These are phyloP conservation scores for Eledone cirrhosa DNA, from an alignment of 2,888 invertebrate genomes.

Conservation along the genomic window DNA sequence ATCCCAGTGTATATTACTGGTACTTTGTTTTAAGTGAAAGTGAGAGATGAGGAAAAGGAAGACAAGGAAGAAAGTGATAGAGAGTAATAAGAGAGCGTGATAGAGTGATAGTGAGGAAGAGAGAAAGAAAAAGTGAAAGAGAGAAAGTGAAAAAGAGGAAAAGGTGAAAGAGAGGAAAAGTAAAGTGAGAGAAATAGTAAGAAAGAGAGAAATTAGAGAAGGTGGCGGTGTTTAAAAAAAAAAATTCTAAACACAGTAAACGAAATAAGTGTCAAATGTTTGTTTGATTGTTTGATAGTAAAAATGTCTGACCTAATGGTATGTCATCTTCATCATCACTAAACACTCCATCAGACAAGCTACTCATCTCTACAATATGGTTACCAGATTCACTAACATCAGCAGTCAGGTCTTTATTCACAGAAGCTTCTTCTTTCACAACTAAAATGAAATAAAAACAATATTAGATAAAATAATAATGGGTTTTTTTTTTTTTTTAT, in stretches of 20 bases:
- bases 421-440: conserved; percentile 47
- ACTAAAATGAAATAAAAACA: conserved; percentile 30
- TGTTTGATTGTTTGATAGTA: too few species aligned
- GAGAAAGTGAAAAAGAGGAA: neutral
- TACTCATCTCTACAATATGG: conserved; percentile 64
- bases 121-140: neutral
- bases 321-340: conserved; percentile 84
- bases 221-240: too few species aligned
- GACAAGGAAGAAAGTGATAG: neutral
- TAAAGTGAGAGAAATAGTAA: too few species aligned
- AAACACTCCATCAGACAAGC: conserved; percentile 77
- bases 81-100: neutral
- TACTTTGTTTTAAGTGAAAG: too few species aligned
- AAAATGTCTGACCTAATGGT: conserved; percentile 50
- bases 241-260: too few species aligned
- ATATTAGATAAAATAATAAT: too few species aligned
- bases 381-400: conserved; percentile 45
- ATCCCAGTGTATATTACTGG: too few species aligned
- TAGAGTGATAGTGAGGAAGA: neutral
- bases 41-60: neutral
- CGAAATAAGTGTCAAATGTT: too few species aligned
- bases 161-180: too few species aligned
- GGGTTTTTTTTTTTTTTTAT: too few species aligned
- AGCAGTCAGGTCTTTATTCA: conserved; percentile 48
- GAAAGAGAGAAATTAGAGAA: too few species aligned